Evolutionary conservation across 2,888 invertebrate genomes (phyloP).

Genomic region (Cristatella mucedo): DNA sequence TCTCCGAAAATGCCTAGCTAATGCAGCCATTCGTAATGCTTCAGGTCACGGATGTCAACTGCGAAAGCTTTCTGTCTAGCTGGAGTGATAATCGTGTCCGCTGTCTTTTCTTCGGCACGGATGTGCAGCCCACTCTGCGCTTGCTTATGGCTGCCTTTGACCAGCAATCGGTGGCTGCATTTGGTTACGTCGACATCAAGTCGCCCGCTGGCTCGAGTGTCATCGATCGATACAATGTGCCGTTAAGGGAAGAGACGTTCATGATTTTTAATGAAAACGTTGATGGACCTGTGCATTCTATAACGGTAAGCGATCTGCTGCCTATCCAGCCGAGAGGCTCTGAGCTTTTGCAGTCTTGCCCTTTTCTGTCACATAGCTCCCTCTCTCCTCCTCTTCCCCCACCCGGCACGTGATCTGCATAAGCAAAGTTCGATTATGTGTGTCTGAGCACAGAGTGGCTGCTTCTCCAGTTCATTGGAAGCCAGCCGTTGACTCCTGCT

Average conservation of each 20-base stretch:
- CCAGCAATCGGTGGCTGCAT: slow-evolving; percentile 66
- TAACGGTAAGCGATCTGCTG: slow-evolving; percentile 18
- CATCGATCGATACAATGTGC: slow-evolving; percentile 4
- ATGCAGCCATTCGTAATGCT: too few relatives aligned
- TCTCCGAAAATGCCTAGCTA: too few relatives aligned
- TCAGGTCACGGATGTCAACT: slow-evolving; percentile 51
- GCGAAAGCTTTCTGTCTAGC: slow-evolving; percentile 61
- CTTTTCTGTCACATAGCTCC: too few relatives aligned
- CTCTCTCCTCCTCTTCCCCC: too few relatives aligned
- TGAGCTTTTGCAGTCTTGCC: too few relatives aligned
- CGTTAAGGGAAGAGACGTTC: slow-evolving; percentile 13
- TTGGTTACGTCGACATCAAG: slow-evolving; percentile 46
- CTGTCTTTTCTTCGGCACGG: slow-evolving; percentile 56
- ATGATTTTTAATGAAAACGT: slow-evolving; percentile 72
- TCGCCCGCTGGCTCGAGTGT: slow-evolving; percentile 9
- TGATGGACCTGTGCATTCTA: slow-evolving; percentile 38
- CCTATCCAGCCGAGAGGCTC: slow-evolving; percentile 1
- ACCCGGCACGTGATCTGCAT: too few relatives aligned
- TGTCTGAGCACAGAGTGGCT: too few relatives aligned
- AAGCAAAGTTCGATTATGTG: too few relatives aligned
- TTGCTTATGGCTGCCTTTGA: slow-evolving; percentile 75
- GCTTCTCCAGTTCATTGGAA: too few relatives aligned
- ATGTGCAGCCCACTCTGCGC: slow-evolving; percentile 59
- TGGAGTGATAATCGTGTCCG: slow-evolving; percentile 83
- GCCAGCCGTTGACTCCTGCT: too few relatives aligned